Evolutionary conservation across 2,113 vertebrate species (phyloP).

Genomic region (Laticauda colubrina): DNA sequence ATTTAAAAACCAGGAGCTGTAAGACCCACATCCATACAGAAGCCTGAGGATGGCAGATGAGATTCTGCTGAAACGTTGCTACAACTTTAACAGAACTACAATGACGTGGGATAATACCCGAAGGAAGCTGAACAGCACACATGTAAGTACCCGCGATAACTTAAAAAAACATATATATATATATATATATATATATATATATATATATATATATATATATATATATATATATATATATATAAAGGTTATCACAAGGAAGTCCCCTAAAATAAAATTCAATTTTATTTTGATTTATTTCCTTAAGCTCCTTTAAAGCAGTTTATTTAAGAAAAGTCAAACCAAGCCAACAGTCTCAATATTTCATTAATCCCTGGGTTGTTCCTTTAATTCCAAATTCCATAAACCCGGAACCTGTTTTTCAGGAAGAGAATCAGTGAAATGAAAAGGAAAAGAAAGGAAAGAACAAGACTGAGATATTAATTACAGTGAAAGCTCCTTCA

Average conservation of each 20-base stretch:
- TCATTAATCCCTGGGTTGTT: not conserved
- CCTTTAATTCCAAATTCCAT: not conserved
- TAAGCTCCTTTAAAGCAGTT: not conserved
- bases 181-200: too few species aligned
- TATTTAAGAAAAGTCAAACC: not conserved
- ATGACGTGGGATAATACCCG: too few species aligned
- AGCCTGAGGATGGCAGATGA: too few species aligned
- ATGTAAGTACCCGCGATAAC: too few species aligned
- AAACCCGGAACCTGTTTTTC: not conserved
- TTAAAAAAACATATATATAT: too few species aligned
- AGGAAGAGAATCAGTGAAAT: not conserved
- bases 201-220: too few species aligned
- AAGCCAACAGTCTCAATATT: not conserved
- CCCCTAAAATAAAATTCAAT: not conserved
- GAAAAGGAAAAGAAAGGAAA: not conserved
- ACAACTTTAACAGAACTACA: too few species aligned
- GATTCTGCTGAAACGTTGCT: too few species aligned
- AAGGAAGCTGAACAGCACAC: too few species aligned
- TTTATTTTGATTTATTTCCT: not conserved
- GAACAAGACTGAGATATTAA: not conserved
- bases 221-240: too few species aligned
- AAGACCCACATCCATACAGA: too few species aligned
- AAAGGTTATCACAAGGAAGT: not conserved
- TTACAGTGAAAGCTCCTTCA: not conserved
- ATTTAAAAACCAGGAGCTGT: too few species aligned